Evolutionary conservation across 2,797 vertebrate genomes (phyloP).

Genomic region (Myotis pilosus): DNA sequence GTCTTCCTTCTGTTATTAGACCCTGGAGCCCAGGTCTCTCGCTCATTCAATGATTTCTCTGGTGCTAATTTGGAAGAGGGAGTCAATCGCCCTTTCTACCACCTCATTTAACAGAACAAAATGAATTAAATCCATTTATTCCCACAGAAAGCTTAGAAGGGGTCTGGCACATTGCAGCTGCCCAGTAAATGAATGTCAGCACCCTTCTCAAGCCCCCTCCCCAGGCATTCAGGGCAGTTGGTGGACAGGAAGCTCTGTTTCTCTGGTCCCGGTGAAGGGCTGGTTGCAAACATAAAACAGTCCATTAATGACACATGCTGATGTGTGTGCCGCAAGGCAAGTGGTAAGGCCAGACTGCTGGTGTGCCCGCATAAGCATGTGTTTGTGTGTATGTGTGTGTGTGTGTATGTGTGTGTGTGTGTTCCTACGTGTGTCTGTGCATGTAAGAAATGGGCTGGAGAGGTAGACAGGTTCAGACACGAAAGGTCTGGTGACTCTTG

Average conservation of each 20-base stretch:
- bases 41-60: neutral
- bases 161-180: neutral
- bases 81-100: neutral
- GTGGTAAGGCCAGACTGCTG: too few species aligned
- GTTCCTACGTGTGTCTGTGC: too few species aligned
- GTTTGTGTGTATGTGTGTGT: neutral
- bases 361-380: neutral
- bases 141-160: accelerated
- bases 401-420: too few species aligned
- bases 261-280: neutral
- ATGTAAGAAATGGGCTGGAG: neutral
- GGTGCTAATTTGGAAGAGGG: neutral
- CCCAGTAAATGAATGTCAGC: too few species aligned
- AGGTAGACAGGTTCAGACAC: neutral
- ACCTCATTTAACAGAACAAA: neutral
- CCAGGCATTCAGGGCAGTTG: neutral
- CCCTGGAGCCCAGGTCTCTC: neutral
- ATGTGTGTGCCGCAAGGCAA: accelerated
- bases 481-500: accelerated
- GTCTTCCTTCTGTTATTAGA: too few species aligned
- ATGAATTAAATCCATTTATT: neutral
- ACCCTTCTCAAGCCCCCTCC: neutral
- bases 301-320: too few species aligned
- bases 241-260: neutral
- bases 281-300: accelerated